Conservation (phyloP, 1,140 invertebrate species). For the Aphaenogaster rudis region DNA sequence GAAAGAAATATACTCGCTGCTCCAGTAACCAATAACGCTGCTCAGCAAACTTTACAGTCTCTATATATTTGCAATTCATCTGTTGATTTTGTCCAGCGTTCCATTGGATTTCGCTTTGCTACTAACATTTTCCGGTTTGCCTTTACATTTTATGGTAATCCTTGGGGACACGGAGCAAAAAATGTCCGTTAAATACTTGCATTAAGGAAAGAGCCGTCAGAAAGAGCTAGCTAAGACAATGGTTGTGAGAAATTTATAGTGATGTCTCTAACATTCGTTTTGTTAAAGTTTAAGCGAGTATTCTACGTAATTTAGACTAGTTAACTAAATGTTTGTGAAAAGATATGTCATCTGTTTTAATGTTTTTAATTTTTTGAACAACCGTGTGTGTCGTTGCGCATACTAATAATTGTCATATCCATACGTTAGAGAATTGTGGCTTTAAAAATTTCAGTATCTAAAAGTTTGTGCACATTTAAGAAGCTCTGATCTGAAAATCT, state of each 20-base stretch:
- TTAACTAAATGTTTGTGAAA: neutral
- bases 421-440: neutral
- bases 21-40: slow-evolving; percentile 32
- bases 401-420: neutral
- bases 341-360: neutral
- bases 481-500: neutral
- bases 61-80: slow-evolving; percentile 60
- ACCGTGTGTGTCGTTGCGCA: neutral
- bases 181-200: slow-evolving; percentile 47
- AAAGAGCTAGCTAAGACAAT: neutral
- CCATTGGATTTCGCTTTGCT: slow-evolving; percentile 47
- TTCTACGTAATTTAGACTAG: neutral
- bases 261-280: neutral
- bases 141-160: slow-evolving; percentile 57
- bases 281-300: neutral
- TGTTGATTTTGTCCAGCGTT: slow-evolving; percentile 59
- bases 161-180: slow-evolving; percentile 10
- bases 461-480: neutral
- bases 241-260: slow-evolving; percentile 8
- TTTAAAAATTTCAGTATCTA: neutral
- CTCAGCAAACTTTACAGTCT: slow-evolving; percentile 49
- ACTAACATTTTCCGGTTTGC: slow-evolving; percentile 44
- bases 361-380: neutral
- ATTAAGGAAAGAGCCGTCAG: slow-evolving; percentile 26
- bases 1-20: slow-evolving; percentile 30